Conservation (phyloP, 2,113 vertebrate genomes). For the Hipposideros armiger region DNA sequence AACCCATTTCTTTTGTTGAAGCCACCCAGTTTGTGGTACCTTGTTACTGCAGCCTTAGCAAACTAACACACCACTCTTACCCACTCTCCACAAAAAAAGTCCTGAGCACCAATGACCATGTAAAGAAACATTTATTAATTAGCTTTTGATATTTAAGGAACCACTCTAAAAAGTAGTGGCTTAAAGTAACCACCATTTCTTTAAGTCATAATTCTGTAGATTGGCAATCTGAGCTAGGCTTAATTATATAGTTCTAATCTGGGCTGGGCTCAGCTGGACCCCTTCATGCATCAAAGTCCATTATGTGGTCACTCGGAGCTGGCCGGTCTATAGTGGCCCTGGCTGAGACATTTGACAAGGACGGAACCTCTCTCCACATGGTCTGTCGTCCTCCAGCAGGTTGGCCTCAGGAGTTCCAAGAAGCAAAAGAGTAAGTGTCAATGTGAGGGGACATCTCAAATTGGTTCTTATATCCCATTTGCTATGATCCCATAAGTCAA, state of each 20-base stretch:
- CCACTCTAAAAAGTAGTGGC: background rate
- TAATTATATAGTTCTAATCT: background rate
- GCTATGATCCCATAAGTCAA: background rate
- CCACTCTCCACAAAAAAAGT: background rate
- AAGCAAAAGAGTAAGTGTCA: background rate
- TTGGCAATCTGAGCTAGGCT: background rate
- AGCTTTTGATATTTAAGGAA: background rate
- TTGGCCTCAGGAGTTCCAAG: background rate
- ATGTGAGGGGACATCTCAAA: background rate
- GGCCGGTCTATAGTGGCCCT: background rate
- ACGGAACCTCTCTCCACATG: background rate
- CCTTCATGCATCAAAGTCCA: background rate
- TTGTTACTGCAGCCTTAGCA: background rate
- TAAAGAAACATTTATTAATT: slow-evolving; percentile 8
- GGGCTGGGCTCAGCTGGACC: background rate
- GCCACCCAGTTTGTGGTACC: background rate
- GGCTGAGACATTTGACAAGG: background rate
- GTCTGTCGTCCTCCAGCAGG: background rate
- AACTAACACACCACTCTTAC: background rate
- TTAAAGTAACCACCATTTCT: background rate
- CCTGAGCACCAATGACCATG: background rate
- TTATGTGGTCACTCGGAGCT: background rate
- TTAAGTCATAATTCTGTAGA: background rate
- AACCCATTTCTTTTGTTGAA: background rate
- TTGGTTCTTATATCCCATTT: background rate